Percentiles rank a stretch among this genome's conserved stretches.
Conservation (phyloP, 2,888 invertebrate genomes). For the Drosophila engyochracea region DNA sequence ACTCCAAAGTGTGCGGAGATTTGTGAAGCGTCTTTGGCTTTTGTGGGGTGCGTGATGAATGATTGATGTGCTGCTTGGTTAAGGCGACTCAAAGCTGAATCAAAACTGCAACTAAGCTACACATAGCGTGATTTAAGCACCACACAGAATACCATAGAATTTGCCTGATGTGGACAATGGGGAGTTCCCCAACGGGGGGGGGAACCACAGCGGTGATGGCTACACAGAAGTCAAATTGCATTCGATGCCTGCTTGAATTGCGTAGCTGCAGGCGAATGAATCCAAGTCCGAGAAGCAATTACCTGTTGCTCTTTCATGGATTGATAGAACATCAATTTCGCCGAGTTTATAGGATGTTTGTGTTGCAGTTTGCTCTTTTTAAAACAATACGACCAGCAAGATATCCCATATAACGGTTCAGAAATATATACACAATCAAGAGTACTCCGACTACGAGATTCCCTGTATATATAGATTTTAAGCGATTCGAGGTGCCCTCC, state of each 20-base stretch:
- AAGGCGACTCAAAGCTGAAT: constrained; percentile 72
- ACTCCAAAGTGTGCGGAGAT: constrained; percentile 27
- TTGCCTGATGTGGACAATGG: constrained; percentile 30
- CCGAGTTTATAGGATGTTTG: constrained; percentile 11
- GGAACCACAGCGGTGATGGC: constrained; percentile 64
- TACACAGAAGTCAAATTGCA: constrained; percentile 83
- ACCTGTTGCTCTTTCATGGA: constrained; percentile 46
- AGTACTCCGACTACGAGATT: neutral
- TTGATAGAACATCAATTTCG: constrained; percentile 48
- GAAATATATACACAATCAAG: constrained; percentile 25
- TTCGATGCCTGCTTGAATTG: constrained; percentile 65
- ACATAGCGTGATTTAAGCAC: constrained; percentile 74
- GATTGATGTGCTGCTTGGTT: constrained; percentile 78
- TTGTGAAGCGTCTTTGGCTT: constrained; percentile 22
- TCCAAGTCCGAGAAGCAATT: constrained; percentile 65
- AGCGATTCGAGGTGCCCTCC: neutral
- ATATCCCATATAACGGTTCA: constrained; percentile 64
- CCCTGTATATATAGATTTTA: neutral
- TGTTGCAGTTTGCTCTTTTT: constrained; percentile 1
- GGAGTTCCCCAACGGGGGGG: neutral
- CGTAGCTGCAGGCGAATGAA: constrained; percentile 59
- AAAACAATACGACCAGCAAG: constrained; percentile 51
- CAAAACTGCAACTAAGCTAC: constrained; percentile 79
- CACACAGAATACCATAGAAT: constrained; percentile 60
- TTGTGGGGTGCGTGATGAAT: constrained; percentile 72